Conservation (phyloP, 2,888 invertebrate genomes). For the Didymodactylos carnosus region DNA sequence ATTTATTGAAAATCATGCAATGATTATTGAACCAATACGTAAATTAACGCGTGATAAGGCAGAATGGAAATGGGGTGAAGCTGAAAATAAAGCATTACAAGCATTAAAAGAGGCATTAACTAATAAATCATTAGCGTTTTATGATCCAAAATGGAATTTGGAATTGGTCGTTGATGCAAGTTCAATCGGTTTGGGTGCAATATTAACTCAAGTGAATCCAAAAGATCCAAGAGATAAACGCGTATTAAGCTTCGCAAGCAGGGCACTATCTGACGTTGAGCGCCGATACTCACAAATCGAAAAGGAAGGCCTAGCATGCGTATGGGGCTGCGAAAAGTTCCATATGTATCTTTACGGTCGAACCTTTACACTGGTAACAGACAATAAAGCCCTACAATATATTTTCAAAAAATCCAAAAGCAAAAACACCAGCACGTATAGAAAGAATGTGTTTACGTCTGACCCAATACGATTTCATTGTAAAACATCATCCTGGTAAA, state of each 20-base stretch:
- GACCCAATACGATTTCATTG: slow-evolving; percentile 17
- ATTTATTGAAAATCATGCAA: slow-evolving; percentile 1
- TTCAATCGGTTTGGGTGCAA: slow-evolving; percentile 14
- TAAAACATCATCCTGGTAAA: slow-evolving; percentile 17
- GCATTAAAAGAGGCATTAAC: not conserved
- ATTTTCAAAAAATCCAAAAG: slow-evolving; percentile 18
- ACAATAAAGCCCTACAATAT: slow-evolving; percentile 21
- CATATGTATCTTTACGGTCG: slow-evolving; percentile 18
- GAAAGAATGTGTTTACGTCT: slow-evolving; percentile 19
- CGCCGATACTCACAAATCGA: slow-evolving; percentile 15
- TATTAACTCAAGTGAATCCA: not conserved
- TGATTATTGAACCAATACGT: slow-evolving; percentile 1
- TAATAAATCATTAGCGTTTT: slow-evolving; percentile 4
- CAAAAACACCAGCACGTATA: slow-evolving; percentile 20
- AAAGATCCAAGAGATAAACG: not conserved
- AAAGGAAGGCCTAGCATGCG: slow-evolving; percentile 15
- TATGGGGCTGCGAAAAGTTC: slow-evolving; percentile 19
- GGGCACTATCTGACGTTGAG: slow-evolving; percentile 14
- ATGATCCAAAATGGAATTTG: slow-evolving; percentile 8
- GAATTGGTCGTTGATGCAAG: slow-evolving; percentile 15
- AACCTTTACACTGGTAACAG: slow-evolving; percentile 19
- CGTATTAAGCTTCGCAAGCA: slow-evolving; percentile 14
- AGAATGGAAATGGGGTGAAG: not conserved
- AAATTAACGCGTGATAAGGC: not conserved
- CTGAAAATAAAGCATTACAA: not conserved